phyloP scores from a whole-genome alignment of 2,888 invertebrate genomes.

The Pristionchus mayeri region DNA sequence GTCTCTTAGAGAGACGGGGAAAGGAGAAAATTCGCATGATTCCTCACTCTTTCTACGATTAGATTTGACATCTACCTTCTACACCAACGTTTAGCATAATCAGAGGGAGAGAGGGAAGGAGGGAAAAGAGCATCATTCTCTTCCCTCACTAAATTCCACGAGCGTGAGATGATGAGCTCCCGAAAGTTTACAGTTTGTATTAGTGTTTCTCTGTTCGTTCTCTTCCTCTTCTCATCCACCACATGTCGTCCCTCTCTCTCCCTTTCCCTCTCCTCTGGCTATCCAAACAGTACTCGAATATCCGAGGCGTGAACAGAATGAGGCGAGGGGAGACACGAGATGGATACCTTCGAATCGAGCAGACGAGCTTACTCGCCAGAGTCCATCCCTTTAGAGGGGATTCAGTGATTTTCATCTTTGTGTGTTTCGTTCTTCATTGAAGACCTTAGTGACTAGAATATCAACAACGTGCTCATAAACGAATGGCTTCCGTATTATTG shows the following conservation, averaged over 20 bases:
- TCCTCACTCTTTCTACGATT: not conserved
- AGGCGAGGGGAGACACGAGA: not conserved
- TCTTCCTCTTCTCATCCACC: not conserved
- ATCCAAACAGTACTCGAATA: constrained; percentile 28
- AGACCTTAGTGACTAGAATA: not conserved
- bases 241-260: not conserved
- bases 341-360: not conserved
- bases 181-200: not conserved
- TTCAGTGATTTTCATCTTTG: not conserved
- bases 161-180: not conserved
- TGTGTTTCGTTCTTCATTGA: not conserved
- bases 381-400: not conserved
- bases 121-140: not conserved
- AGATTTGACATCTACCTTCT: not conserved
- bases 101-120: not conserved
- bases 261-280: not conserved
- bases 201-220: constrained; percentile 16
- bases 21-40: constrained; percentile 9
- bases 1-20: not conserved
- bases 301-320: constrained; percentile 5
- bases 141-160: not conserved
- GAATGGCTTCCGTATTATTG: not conserved
- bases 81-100: constrained; percentile 15
- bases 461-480: not conserved
- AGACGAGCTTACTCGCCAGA: not conserved